Evolutionary conservation across 2,888 invertebrate genomes (phyloP), one percentile per base, ranked within the genome.

Genomic region (Leptogaster cylindrica): DNA sequence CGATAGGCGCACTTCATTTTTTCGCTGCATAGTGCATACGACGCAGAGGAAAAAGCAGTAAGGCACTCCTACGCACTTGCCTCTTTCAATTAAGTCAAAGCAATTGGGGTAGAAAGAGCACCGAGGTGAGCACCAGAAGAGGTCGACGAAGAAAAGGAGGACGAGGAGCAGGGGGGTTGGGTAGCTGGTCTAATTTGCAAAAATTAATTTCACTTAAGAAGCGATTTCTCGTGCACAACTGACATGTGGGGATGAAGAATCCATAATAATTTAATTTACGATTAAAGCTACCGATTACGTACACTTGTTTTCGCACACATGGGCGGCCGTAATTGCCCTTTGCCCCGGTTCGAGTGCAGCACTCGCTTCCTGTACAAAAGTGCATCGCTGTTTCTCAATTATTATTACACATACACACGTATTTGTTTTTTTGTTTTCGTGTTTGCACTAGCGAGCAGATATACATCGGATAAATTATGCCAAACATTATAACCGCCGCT

Each of bases 131-230:
- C n/a, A n/a, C n/a, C n/a, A n/a, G n/a, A n/a, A n/a, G n/a, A n/a
- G n/a, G n/a, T n/a, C n/a, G n/a, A n/a, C n/a, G n/a, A n/a, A n/a
- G n/a, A n/a, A n/a, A n/a, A n/a, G n/a, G n/a, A n/a, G n/a, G n/a
- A n/a, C n/a, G n/a, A n/a, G n/a, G n/a, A n/a, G n/a, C n/a, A n/a
- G n/a, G n/a, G n/a, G n/a, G n/a, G n/a, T n/a, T n/a, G n/a, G 20
- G 16, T 28, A 16, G 23, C 27, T 44, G 31, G 20, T 61, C 41
- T 61, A 61, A 61, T 44, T 61, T 61, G 61, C 61, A 61, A 61
- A 44, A 61, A 44, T 61, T 61, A 44, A 61, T 61, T 61, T 44
- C 61, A 61, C 41, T 61, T 61, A 61, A 61, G 44, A 25, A 58
- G 27, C 58, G 39, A 58, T 39, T 58, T 41, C 27, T 41, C 39